Evolutionary conservation across 2,888 invertebrate species (phyloP).

Genomic region (Seladonia tumulorum): DNA sequence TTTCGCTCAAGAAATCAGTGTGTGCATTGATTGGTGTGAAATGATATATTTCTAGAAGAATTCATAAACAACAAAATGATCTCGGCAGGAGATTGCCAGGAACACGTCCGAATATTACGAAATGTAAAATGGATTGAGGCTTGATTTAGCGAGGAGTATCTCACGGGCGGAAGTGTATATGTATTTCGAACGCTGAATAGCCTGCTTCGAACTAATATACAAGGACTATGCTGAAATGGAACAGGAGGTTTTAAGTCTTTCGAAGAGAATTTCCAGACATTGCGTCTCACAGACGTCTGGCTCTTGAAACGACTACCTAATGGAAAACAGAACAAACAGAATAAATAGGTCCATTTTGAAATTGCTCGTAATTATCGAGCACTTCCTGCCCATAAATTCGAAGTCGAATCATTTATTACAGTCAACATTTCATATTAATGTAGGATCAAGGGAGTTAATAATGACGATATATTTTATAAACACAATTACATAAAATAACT

Average conservation of each 20-base stretch:
- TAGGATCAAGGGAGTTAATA: no score
- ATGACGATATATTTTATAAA: no score
- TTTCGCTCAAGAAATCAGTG: not conserved
- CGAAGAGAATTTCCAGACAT: slow-evolving; percentile 13
- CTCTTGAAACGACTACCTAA: not conserved
- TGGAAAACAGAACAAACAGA: slow-evolving; percentile 8
- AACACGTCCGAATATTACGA: not conserved
- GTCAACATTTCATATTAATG: not conserved
- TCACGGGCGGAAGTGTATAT: slow-evolving; percentile 10
- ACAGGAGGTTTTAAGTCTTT: slow-evolving; percentile 8
- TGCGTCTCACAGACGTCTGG: slow-evolving; percentile 6
- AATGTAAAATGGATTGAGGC: not conserved
- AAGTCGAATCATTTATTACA: not conserved
- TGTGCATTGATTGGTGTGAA: not conserved
- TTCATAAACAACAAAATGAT: not conserved
- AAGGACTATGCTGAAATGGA: not conserved
- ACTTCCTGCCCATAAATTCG: not conserved
- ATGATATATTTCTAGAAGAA: not conserved
- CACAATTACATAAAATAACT: no score
- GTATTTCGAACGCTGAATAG: slow-evolving; percentile 12
- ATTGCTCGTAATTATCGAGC: not conserved
- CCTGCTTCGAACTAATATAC: slow-evolving; percentile 11
- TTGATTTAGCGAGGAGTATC: slow-evolving; percentile 1
- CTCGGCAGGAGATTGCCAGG: not conserved
- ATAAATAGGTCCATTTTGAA: not conserved